These are phyloP conservation scores for Acropora tenuis DNA, from an alignment of 64 coral and sea anemone genomes.

Conservation along the genomic window DNA sequence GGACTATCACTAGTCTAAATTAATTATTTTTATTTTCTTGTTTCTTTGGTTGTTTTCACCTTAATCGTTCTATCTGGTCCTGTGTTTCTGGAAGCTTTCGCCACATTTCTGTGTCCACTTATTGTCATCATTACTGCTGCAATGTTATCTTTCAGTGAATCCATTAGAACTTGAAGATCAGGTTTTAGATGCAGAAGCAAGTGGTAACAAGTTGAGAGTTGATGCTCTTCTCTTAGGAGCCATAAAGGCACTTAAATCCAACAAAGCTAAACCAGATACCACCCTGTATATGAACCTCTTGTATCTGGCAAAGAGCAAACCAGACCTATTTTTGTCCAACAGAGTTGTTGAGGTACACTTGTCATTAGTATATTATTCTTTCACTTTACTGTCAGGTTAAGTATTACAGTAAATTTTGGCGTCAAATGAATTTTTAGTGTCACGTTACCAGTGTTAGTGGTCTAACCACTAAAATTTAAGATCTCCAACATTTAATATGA, in stretches of 20 bases:
- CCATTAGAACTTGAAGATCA: conserved; percentile 84
- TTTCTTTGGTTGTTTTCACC: too few relatives aligned
- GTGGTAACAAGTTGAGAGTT: conserved; percentile 77
- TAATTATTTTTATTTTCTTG: too few relatives aligned
- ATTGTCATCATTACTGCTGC: background rate
- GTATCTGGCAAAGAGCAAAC: conserved; percentile 83
- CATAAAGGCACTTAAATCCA: conserved; percentile 80
- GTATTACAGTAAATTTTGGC: too few relatives aligned
- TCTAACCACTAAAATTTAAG: too few relatives aligned
- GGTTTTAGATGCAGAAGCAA: conserved; percentile 85
- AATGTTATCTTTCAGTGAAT: conserved; percentile 59
- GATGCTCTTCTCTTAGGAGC: conserved; percentile 89
- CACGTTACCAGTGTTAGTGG: too few relatives aligned
- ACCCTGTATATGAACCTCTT: conserved; percentile 66
- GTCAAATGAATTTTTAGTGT: too few relatives aligned
- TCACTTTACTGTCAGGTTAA: too few relatives aligned
- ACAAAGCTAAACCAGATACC: conserved; percentile 89
- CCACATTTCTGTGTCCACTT: background rate
- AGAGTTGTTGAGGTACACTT: conserved; percentile 79
- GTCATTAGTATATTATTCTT: too few relatives aligned
- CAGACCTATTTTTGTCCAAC: conserved; percentile 81
- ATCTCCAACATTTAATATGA: too few relatives aligned
- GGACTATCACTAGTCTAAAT: too few relatives aligned
- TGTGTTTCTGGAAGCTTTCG: too few relatives aligned
- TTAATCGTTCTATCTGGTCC: too few relatives aligned